Conservation (phyloP, 2,797 vertebrate genomes). For the Margarornis squamiger region DNA sequence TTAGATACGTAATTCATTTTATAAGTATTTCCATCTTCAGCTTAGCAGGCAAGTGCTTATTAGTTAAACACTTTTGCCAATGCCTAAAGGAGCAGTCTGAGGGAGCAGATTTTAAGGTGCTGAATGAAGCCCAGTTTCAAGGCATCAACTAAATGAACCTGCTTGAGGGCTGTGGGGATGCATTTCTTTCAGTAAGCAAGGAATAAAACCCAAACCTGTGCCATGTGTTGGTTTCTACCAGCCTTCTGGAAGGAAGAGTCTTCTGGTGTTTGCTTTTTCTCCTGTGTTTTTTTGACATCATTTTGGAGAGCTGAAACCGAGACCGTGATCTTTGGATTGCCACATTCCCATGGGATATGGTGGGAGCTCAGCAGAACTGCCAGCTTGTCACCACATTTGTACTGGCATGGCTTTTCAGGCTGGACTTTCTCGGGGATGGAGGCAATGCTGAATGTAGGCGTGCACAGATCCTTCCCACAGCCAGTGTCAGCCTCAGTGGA, state of each 20-base stretch:
- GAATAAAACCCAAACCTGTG: neutral
- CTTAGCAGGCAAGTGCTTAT: neutral
- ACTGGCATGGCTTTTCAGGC: neutral
- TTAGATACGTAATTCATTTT: neutral
- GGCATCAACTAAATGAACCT: neutral
- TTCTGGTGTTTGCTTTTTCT: neutral
- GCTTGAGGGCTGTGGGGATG: neutral
- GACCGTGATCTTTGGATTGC: neutral
- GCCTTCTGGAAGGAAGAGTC: neutral
- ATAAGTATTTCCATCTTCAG: neutral
- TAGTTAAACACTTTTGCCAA: neutral
- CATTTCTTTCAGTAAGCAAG: neutral
- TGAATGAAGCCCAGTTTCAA: neutral
- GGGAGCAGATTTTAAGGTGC: neutral
- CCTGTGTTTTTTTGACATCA: neutral
- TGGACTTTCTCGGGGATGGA: neutral
- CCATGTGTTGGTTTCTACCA: neutral
- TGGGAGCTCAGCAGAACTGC: neutral
- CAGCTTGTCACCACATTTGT: accelerated
- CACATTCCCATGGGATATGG: accelerated
- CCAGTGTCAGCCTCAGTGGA: accelerated
- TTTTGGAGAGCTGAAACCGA: neutral
- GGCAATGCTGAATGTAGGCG: neutral
- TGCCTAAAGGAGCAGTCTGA: neutral
- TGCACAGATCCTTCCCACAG: neutral